Base-by-base conservation (phyloP, 2,797 vertebrate genomes). In the Cuniculus paca region DNA sequence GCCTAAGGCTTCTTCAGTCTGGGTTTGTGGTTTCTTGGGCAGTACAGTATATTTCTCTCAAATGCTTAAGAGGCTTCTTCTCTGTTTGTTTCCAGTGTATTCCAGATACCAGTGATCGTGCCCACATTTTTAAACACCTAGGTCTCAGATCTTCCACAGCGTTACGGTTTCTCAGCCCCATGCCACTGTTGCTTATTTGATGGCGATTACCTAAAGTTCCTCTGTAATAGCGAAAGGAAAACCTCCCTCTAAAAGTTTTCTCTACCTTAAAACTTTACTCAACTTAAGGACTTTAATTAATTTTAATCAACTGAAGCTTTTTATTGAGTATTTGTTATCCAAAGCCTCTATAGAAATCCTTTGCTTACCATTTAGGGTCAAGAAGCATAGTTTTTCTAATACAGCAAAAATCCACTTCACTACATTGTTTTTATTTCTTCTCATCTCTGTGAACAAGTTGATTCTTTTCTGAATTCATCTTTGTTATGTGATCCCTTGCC, bases 41-140 rank as follows among this genome's bases (percentile, higher is more conserved):
- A 96, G 95, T 17, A 36, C 75, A 97, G 95, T 10, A 34, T 63
- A 42, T 61, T 90, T 83, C 83, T 89, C 74, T 89, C 61, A 72
- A 63, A 91, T 48, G 54, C 68, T 90, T 89, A 77, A 63, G 85
- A 94, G 65, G n/a, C 36, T 83, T 94, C 90, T 83, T 75, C 48
- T 92, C 89, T 74, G 19, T 81, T 86, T 70, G n/a, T 88, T 81
- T 95, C 56, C 79, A 91, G 58, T 39, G 9, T 10, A 28, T 82
- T 63, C 24, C 54, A 52, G 2, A 10, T 52, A 28, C 90, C n/a
- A 79, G 50, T 16, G 60, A 52, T 70, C 88, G 95, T 63, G 93
- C 61, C 58, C 61, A 63, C 48, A 52, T 31, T 70, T 87, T 81
- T 52, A 84, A 91, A 94, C 50, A 93, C 68, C 78, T 79, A 60